Evolutionary conservation across 2,797 vertebrate species (phyloP), one percentile per base, ranked within the genome.

Genomic region (Sebastes minor): DNA sequence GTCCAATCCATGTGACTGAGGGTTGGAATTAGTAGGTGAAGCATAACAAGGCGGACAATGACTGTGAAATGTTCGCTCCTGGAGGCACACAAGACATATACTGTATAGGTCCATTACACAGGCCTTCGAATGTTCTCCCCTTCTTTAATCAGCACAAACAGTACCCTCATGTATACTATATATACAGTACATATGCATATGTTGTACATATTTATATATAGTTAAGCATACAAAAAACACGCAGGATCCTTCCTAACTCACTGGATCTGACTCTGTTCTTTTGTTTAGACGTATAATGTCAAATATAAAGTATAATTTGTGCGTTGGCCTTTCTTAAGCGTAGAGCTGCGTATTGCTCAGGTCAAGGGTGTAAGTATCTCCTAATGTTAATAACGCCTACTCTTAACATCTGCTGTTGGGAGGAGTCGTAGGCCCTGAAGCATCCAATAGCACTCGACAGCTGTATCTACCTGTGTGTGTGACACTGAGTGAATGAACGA

Each of bases 21-120:
- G 86, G 84, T 89, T 82, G 82, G 72, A 87, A 87, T 91, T 92
- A 92, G 78, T 78, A 88, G 81, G 76, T 92, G 86, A 92, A 86
- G 89, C 87, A 66, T 89, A 85, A 88, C 83, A 89, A 90, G 83
- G 77, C 82, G 74, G 82, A 92, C 89, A 88, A 79, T 89, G 87
- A 88, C 83, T 86, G 80, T 87, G 82, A 92, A 89, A 88, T 68
- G 83, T 90, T 85, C 13, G 25, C 87, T 91, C 89, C 92, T 90
- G 89, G 83, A 93, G 91, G 91, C 91, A 90, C 82, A 87, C 55
- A 70, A 88, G 74, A 87, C 86, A 80, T 86, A 85, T 76, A 90
- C 88, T 92, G 88, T 89, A 46, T 46, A 90, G 92, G 83, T 90
- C 87, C 86, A 62, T 84, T 81, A 84, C 85, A 86, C 80, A 84